Evolutionary conservation across 1,140 invertebrate genomes (phyloP).

Genomic region (Caenorhabditis tropicalis): DNA sequence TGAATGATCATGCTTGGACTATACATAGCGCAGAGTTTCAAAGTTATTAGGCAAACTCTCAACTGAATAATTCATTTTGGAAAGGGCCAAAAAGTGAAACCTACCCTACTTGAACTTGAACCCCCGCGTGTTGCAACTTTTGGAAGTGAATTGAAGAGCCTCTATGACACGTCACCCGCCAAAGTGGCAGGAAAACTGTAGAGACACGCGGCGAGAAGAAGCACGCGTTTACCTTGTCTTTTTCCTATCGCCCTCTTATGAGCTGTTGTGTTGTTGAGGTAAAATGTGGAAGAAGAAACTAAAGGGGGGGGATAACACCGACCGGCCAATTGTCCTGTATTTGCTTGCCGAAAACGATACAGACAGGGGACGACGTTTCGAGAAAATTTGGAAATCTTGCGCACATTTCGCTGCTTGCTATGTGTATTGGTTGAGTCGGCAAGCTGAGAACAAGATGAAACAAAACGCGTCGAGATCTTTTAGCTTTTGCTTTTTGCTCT

Average conservation of each 20-base stretch:
- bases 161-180: background rate
- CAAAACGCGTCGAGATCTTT: constrained; percentile 16
- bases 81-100: background rate
- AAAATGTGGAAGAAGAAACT: background rate
- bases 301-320: constrained; percentile 37
- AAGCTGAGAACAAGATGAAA: constrained; percentile 40
- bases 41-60: background rate
- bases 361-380: constrained; percentile 8
- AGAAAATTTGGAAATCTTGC: constrained; percentile 31
- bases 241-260: constrained; percentile 18
- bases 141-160: background rate
- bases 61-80: too few species aligned
- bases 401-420: background rate
- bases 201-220: background rate
- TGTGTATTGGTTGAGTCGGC: constrained; percentile 21
- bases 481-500: constrained; percentile 28
- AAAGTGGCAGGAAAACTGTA: background rate
- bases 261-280: constrained; percentile 34
- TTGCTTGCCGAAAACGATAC: constrained; percentile 43
- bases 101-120: background rate
- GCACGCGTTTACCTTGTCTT: constrained; percentile 33
- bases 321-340: constrained; percentile 12
- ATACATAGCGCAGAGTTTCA: background rate
- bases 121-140: background rate
- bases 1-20: background rate